These are phyloP conservation scores for Nebria ingens DNA, from an alignment of 1,140 invertebrate species.

Conservation along the genomic window DNA sequence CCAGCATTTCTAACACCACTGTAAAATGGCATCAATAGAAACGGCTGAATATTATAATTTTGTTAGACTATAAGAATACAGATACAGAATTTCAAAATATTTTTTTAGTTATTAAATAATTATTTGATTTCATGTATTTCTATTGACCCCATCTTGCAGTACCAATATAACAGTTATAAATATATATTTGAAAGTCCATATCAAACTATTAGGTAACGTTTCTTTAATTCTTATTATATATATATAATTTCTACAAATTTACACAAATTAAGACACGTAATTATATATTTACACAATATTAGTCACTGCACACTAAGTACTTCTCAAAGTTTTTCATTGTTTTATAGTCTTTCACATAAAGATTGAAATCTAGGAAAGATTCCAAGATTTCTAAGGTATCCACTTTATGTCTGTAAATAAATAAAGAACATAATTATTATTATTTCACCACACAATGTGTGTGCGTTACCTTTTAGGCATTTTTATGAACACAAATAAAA, in stretches of 20 bases:
- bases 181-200: too few species aligned
- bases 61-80: too few species aligned
- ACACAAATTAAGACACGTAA: conserved; percentile 5
- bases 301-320: conserved; percentile 7
- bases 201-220: background rate
- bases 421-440: background rate
- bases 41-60: too few species aligned
- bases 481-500: background rate
- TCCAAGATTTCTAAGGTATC: too few species aligned
- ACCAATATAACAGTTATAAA: too few species aligned
- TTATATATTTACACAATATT: conserved; percentile 1
- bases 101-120: too few species aligned
- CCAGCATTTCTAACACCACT: too few species aligned
- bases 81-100: too few species aligned
- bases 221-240: background rate
- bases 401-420: background rate
- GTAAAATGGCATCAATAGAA: too few species aligned
- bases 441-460: background rate
- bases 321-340: conserved; percentile 3
- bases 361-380: background rate
- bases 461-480: background rate
- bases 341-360: background rate
- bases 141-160: too few species aligned
- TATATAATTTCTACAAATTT: background rate
- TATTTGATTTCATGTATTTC: too few species aligned